Conservation (phyloP, 2,797 vertebrate genomes). For the Furcifer pardalis region DNA sequence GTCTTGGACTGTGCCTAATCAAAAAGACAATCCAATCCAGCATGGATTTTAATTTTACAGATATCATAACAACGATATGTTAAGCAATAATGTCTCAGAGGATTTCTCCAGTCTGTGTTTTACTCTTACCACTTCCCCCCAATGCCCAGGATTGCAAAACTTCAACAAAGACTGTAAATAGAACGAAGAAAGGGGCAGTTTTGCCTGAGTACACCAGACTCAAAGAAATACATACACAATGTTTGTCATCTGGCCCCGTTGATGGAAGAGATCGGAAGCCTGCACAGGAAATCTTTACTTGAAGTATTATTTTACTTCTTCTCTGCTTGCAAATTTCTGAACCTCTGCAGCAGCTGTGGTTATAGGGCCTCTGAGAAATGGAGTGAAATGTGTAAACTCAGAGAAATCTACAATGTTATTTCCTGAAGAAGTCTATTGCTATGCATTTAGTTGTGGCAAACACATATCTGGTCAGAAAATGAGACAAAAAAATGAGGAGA, state of each 20-base stretch:
- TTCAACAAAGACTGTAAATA: slow-evolving; percentile 41
- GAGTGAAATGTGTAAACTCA: background rate
- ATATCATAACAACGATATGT: slow-evolving; percentile 26
- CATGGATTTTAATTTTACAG: slow-evolving; percentile 6
- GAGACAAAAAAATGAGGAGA: background rate
- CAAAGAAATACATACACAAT: slow-evolving; percentile 49
- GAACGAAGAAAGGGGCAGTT: slow-evolving; percentile 37
- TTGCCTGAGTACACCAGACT: slow-evolving; percentile 38
- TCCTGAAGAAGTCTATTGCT: background rate
- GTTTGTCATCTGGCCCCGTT: background rate
- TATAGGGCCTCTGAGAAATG: background rate
- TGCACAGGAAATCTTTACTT: slow-evolving; percentile 52
- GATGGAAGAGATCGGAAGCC: slow-evolving; percentile 46
- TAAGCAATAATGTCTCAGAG: slow-evolving; percentile 33
- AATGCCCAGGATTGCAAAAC: slow-evolving; percentile 41
- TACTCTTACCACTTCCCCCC: slow-evolving; percentile 32
- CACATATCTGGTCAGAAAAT: background rate
- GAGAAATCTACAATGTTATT: background rate
- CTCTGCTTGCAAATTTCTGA: slow-evolving; percentile 43
- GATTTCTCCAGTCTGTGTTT: slow-evolving; percentile 29
- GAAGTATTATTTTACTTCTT: slow-evolving; percentile 52
- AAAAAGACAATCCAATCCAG: background rate
- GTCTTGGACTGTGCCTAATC: background rate
- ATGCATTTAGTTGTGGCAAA: background rate
- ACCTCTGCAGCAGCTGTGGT: background rate